A percentile compares a stretch with the other conserved stretches of the same genome.
phyloP scores from a whole-genome alignment of 2,888 invertebrate species.

The Scaptomyza parva region DNA sequence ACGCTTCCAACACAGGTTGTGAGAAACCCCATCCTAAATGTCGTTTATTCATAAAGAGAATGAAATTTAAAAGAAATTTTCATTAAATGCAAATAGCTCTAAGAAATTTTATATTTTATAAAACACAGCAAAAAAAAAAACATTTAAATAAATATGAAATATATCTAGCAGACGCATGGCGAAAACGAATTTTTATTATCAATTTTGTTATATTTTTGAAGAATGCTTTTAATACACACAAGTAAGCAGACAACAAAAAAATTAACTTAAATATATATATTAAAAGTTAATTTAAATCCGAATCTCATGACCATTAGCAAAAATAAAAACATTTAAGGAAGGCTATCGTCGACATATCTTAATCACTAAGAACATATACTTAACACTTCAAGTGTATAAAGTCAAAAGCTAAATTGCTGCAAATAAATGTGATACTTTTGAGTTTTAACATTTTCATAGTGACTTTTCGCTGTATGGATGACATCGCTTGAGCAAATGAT shows the following conservation, averaged over 20 bases:
- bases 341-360: too few species aligned
- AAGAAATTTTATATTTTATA: constrained; percentile 23
- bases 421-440: constrained; percentile 2
- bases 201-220: constrained; percentile 4
- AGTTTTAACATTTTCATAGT: constrained; percentile 20
- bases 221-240: constrained; percentile 10
- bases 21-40: constrained; percentile 43
- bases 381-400: too few species aligned
- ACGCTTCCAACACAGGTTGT: too few species aligned
- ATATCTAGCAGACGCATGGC: too few species aligned
- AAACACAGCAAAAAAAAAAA: background rate
- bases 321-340: too few species aligned
- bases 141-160: background rate
- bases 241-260: constrained; percentile 1
- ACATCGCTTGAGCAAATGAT: constrained; percentile 57
- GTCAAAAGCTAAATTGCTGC: too few species aligned
- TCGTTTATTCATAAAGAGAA: constrained; percentile 18
- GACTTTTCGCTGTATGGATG: constrained; percentile 32
- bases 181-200: background rate
- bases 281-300: background rate
- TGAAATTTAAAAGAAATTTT: constrained; percentile 11
- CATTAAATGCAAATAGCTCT: constrained; percentile 53
- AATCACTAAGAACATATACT: too few species aligned
- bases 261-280: background rate
- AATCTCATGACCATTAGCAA: too few species aligned